Base-by-base conservation (phyloP, 1,140 invertebrate genomes). In the Rhyzopertha dominica region DNA sequence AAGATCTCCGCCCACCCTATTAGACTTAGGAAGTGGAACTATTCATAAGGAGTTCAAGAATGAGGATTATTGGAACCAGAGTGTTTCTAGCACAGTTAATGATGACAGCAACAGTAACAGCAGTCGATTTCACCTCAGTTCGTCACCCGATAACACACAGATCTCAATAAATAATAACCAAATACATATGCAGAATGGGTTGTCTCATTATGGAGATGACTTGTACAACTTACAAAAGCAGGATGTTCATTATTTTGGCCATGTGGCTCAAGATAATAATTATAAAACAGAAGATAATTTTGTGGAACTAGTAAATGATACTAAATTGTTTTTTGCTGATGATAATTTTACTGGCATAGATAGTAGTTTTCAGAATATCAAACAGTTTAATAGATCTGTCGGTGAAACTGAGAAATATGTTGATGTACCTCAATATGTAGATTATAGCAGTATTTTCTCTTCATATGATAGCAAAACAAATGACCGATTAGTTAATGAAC, bases 11-110 rank as follows among this genome's bases (percentile, higher is more conserved):
- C 76, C 82, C 0, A 84, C 81, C 0, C 70, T 87, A 12, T 71
- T 84, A 0, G 83, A 86, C 49, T 67, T 86, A 0, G 79, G 78
- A 0, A 85, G 81, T 55, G 80, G 80, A 0, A 81, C 79, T 2
- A 79, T 78, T 22, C 74, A 77, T 50, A 56, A 62, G 45, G 66
- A 69, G 45, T 72, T 73, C 2, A 72, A 75, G 54, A 70, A 73
- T 3, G 76, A 78, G 54, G 72, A 75, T 17, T 67, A 61, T 34
- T 66, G 62, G 65, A 47, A 47, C 16, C 53, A 55, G 12, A 31
- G 53, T 17, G 51, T 52, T 14, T 19, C 43, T 4, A 51, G 38
- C 1, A 52, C 42, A 39, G 44, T 62, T 29, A 43, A 58, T 5
- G 63, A 65, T 34, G 65, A 67, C 20, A 62, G 65, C 34, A 65